Conservation (phyloP, 2,888 invertebrate species). For the Amphipyra tragopoginis region DNA sequence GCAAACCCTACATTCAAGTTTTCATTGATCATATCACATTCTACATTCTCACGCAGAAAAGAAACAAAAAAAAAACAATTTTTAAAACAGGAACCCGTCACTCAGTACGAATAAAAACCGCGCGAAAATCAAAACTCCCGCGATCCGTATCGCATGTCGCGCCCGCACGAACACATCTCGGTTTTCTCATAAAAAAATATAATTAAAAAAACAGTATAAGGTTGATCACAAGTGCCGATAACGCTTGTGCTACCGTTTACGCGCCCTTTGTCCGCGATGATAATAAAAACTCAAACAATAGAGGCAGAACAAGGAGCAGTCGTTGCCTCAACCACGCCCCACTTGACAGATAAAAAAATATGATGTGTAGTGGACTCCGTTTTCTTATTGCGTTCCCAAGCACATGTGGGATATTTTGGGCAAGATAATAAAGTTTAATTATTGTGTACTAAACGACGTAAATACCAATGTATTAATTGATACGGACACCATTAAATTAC, state of each 20-base stretch:
- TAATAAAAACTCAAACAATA: constrained; percentile 88
- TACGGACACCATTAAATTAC: too few relatives aligned
- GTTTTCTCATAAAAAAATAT: constrained; percentile 73
- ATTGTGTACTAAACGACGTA: background rate
- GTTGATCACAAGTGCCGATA: constrained; percentile 88
- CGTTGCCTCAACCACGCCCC: constrained; percentile 79
- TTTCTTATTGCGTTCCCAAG: constrained; percentile 78
- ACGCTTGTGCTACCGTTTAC: constrained; percentile 87
- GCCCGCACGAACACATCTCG: constrained; percentile 75
- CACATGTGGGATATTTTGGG: constrained; percentile 39
- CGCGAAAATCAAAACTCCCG: constrained; percentile 72
- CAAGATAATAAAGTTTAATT: background rate
- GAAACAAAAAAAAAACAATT: constrained; percentile 43
- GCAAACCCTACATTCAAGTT: background rate
- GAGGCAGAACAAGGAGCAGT: constrained; percentile 75
- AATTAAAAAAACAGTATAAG: constrained; percentile 78
- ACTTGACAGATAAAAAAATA: constrained; percentile 78
- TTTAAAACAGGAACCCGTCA: constrained; percentile 71
- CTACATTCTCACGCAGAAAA: constrained; percentile 39
- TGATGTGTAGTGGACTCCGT: constrained; percentile 72
- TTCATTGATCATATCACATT: constrained; percentile 9
- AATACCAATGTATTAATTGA: too few relatives aligned
- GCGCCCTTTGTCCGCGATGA: constrained; percentile 83
- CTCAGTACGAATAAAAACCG: constrained; percentile 68
- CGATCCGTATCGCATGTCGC: constrained; percentile 79